phyloP scores from a whole-genome alignment of 2,113 vertebrate species.

The Sakesphorus luctuosus region DNA sequence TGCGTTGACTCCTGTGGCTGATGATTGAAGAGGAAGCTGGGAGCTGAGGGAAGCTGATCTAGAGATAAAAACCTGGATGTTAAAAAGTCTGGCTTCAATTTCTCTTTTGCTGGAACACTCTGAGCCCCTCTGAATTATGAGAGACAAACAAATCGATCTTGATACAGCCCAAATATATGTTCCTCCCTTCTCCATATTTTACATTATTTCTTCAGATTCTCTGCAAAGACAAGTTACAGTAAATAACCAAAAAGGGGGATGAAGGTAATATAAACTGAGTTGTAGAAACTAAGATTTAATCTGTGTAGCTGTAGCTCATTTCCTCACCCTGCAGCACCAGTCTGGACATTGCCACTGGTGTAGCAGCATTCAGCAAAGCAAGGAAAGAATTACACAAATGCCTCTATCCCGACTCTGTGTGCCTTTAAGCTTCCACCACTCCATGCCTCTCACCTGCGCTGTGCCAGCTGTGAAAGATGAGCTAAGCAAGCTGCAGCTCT shows the following conservation, averaged over 20 bases:
- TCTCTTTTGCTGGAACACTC: neutral
- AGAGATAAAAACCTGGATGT: neutral
- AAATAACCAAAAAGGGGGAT: neutral
- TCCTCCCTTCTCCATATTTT: neutral
- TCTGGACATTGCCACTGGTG: fast-evolving
- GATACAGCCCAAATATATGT: neutral
- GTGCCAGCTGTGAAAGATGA: neutral
- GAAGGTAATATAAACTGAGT: neutral
- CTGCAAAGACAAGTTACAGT: neutral
- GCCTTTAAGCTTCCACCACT: neutral
- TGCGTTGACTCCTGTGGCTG: neutral
- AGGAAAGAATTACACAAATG: neutral
- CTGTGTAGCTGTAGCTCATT: neutral
- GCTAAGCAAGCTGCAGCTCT: neutral
- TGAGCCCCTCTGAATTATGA: neutral
- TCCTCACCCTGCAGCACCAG: neutral
- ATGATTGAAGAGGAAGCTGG: neutral
- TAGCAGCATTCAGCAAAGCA: neutral
- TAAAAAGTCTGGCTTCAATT: neutral
- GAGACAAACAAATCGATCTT: neutral
- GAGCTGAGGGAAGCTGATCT: neutral
- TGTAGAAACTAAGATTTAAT: neutral
- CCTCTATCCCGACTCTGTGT: neutral
- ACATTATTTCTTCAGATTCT: neutral
- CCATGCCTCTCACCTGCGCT: neutral